A percentile compares a stretch with the other conserved stretches of the same genome.
phyloP scores from a whole-genome alignment of 2,113 vertebrate species.

The Ceyx cyanopectus region DNA sequence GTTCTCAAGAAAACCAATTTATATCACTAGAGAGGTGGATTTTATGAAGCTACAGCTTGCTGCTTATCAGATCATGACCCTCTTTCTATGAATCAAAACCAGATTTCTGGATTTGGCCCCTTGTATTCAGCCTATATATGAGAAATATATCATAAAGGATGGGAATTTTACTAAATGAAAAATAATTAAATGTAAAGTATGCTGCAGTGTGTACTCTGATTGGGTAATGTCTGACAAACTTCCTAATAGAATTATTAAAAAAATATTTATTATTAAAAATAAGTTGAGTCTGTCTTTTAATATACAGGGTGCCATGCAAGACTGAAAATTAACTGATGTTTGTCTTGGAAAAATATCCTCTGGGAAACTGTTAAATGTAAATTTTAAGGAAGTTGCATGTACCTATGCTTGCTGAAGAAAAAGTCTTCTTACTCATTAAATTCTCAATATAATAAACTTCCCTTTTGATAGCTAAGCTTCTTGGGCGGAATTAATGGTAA shows the following conservation, averaged over 20 bases:
- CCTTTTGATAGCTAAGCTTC: not conserved
- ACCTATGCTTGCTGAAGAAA: not conserved
- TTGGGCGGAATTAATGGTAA: not conserved
- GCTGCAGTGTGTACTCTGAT: not conserved
- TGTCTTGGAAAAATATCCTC: no score
- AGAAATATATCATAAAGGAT: not conserved
- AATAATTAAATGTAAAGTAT: not conserved
- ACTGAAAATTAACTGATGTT: no score
- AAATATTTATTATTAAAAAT: not conserved
- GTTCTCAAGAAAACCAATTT: not conserved
- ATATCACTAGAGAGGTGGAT: not conserved
- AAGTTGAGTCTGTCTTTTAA: no score
- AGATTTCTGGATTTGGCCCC: not conserved
- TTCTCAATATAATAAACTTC: not conserved
- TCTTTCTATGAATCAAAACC: not conserved
- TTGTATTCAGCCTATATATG: not conserved
- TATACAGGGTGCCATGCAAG: no score
- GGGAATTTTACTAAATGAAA: not conserved
- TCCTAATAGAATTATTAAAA: not conserved
- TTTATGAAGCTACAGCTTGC: not conserved
- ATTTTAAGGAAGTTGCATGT: no score
- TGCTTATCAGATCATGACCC: not conserved
- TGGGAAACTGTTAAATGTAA: no score
- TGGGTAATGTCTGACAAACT: not conserved
- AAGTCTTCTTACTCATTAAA: not conserved